Base-by-base conservation (phyloP, 1,140 invertebrate genomes). In the Drosophila subobscura region DNA sequence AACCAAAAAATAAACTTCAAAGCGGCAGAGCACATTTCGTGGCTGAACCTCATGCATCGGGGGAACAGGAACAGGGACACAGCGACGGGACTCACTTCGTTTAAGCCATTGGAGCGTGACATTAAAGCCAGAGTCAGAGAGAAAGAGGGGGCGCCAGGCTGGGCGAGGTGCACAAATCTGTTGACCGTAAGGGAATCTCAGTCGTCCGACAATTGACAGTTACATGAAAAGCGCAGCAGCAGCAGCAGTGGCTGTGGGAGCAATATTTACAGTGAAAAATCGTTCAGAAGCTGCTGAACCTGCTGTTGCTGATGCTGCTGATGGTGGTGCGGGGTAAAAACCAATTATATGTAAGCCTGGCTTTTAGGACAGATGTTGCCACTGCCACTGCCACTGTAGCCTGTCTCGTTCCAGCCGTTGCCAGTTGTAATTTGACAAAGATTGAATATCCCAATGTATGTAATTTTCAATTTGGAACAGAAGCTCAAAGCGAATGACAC, bases 171-270 rank as follows among this genome's bases (percentile, higher is more conserved):
- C 51, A 55, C 49, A 67, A 56, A 56, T 68, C 66, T 44, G 50
- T 52, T 70, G 66, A 55, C 66, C 66, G 25, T 53, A 72, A 42
- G 60, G 29, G 72, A 73, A 73, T 73, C 58, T 60, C 29, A 54
- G 37, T 46, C 10, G 25, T 41, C 58, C 55, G 79, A 72, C 71
- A 84, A 79, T 77, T 84, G 79, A 79, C 79, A 81, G 72, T 58
- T 77, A 64, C 63, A 72, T 51, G 72, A 45, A 57, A 75, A 72
- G 66, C 52, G 50, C 25, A 8, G 41, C 20, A 50, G 12, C 22
- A 59, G 12, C 23, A 45, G 27, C 14, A 22, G 23, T 5, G 20
- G 20, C 8, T 37, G 10, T 20, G n/a, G 44, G n/a, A 41, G 47
- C 33, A 29, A 49, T 45, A 66, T 53, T 54, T 72, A 45, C 42